These are phyloP conservation scores for Saccostrea echinata DNA, from an alignment of 1,140 invertebrate species.

Conservation along the genomic window DNA sequence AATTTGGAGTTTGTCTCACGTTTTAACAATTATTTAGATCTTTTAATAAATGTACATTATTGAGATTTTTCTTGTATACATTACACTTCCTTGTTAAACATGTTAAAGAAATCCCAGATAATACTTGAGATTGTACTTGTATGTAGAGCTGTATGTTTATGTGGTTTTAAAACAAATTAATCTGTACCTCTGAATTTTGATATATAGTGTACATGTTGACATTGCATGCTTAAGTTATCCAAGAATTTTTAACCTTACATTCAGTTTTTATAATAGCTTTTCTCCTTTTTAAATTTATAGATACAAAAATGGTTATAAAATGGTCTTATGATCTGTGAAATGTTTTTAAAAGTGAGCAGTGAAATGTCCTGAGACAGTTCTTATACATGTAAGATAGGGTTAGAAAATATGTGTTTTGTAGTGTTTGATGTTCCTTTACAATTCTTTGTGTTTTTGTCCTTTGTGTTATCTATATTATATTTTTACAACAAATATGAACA, in stretches of 20 bases:
- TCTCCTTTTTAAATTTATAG: not conserved
- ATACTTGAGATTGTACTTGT: not conserved
- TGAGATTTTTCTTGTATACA: not conserved
- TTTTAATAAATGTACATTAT: not conserved
- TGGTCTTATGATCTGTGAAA: too few species aligned
- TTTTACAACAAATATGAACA: not conserved
- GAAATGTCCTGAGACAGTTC: too few species aligned
- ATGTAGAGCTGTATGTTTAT: not conserved
- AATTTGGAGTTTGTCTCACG: not conserved
- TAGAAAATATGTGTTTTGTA: too few species aligned
- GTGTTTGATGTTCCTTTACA: not conserved
- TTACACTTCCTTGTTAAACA: not conserved
- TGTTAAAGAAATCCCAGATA: not conserved
- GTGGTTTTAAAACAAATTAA: not conserved
- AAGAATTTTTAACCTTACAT: not conserved
- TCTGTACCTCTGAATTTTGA: not conserved
- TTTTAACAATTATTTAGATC: not conserved
- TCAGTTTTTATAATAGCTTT: not conserved
- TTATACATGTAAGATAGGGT: too few species aligned
- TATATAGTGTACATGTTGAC: not conserved
- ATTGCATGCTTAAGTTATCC: not conserved
- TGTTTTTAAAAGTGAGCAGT: too few species aligned
- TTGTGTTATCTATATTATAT: not conserved
- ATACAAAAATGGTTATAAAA: not conserved
- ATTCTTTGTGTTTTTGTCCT: conserved; percentile 1